Percentiles rank a stretch among this genome's conserved stretches.
These are phyloP conservation scores for Thamnophis sirtalis DNA, from an alignment of 2,113 vertebrate species.

Conservation along the genomic window DNA sequence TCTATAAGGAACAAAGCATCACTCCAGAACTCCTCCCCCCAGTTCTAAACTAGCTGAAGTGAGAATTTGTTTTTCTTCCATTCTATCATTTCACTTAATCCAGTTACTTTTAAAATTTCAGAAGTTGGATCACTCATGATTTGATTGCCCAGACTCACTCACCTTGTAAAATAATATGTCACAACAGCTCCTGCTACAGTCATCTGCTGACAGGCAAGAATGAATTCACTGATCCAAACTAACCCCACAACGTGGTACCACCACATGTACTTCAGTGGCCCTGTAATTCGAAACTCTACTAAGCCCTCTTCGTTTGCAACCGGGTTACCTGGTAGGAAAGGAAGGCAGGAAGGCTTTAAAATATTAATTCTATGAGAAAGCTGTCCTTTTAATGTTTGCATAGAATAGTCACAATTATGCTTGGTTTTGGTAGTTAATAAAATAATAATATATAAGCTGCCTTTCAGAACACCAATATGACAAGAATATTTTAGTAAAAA, in stretches of 20 bases:
- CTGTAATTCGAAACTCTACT: conserved; percentile 85
- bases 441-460: not conserved
- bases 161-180: conserved; percentile 98
- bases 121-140: not conserved
- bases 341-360: not conserved
- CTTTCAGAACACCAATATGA: not conserved
- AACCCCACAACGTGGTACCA: conserved; percentile 95
- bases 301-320: conserved; percentile 81
- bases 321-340: conserved; percentile 75
- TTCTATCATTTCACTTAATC: conserved; percentile 1
- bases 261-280: conserved; percentile 90
- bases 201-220: conserved; percentile 98
- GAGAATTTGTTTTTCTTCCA: not conserved
- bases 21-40: not conserved
- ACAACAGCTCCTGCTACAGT: conserved; percentile 95
- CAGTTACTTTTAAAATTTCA: conserved; percentile 20
- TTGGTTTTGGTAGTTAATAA: not conserved
- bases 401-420: not conserved
- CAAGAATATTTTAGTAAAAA: not conserved
- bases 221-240: conserved; percentile 97
- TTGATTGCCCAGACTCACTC: conserved; percentile 28
- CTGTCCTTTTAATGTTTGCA: not conserved
- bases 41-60: not conserved
- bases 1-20: not conserved
- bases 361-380: conserved; percentile 16